phyloP scores from a whole-genome alignment of 1,140 invertebrate species.

The Listronotus bonariensis region DNA sequence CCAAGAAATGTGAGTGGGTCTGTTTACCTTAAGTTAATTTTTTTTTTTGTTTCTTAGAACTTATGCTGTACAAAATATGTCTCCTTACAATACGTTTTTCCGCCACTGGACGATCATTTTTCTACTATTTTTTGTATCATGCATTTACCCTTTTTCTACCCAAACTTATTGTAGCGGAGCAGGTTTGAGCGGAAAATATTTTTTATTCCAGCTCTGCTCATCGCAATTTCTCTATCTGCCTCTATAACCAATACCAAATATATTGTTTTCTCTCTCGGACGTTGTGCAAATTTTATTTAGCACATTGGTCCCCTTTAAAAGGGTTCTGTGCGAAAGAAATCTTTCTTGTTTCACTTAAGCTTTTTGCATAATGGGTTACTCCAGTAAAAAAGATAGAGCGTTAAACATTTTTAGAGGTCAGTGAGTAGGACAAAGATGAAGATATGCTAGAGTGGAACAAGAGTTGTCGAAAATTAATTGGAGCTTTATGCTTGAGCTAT shows the following conservation, averaged over 20 bases:
- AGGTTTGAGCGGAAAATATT: neutral
- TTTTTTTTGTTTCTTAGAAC: too few relatives aligned
- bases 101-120: too few relatives aligned
- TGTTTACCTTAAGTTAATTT: too few relatives aligned
- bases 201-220: slow-evolving; percentile 13
- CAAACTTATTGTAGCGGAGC: too few relatives aligned
- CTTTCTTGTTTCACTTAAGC: slow-evolving; percentile 20
- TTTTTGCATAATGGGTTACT: neutral
- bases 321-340: slow-evolving; percentile 35
- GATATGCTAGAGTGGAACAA: neutral
- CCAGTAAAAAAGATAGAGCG: slow-evolving; percentile 1
- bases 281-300: slow-evolving; percentile 36
- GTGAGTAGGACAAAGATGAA: neutral
- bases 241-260: slow-evolving; percentile 10
- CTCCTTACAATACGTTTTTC: too few relatives aligned
- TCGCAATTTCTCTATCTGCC: slow-evolving; percentile 34
- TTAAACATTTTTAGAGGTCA: neutral
- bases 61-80: too few relatives aligned
- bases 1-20: too few relatives aligned
- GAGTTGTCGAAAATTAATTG: slow-evolving; percentile 8
- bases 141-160: too few relatives aligned
- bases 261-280: slow-evolving; percentile 12
- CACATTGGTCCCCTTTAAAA: slow-evolving; percentile 36
- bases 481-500: slow-evolving; percentile 35
- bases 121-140: too few relatives aligned